Percentiles rank a stretch among this genome's conserved stretches.
Evolutionary conservation across 2,888 invertebrate species (phyloP).

Genomic region (Leuctra nigra): DNA sequence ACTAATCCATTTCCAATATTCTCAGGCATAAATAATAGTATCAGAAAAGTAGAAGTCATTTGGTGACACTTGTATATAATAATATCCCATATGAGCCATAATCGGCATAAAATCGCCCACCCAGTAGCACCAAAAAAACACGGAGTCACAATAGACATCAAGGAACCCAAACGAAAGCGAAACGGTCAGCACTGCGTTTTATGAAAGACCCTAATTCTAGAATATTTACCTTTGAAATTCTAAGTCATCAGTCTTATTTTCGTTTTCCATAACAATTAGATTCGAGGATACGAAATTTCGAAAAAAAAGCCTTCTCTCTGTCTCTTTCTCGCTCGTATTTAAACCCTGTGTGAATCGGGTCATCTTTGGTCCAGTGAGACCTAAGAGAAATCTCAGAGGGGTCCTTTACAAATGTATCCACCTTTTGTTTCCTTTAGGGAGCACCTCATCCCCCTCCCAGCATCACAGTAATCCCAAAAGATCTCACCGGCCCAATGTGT

Average conservation of each 20-base stretch:
- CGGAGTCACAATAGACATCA: too few species aligned
- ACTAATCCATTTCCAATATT: too few species aligned
- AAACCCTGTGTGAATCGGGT: slow-evolving; percentile 21
- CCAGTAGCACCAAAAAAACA: neutral
- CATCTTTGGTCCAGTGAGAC: slow-evolving; percentile 9
- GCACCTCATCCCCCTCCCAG: neutral
- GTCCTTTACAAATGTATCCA: neutral
- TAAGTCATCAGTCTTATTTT: slow-evolving; percentile 5
- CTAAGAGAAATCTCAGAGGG: neutral
- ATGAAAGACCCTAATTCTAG: neutral
- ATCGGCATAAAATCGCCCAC: too few species aligned
- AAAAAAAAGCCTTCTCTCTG: too few species aligned
- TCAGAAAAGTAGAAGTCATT: too few species aligned
- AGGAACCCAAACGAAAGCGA: neutral
- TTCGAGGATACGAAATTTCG: neutral
- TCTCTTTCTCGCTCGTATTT: neutral
- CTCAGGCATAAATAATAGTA: too few species aligned
- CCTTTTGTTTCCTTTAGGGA: slow-evolving; percentile 8
- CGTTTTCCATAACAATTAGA: slow-evolving; percentile 4
- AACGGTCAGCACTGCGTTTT: neutral
- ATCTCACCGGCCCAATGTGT: neutral
- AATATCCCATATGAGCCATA: too few species aligned
- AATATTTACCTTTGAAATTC: neutral
- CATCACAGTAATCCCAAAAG: neutral
- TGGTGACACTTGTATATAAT: too few species aligned